Conservation (phyloP, 2,888 invertebrate species). For the Drosophila dives region DNA sequence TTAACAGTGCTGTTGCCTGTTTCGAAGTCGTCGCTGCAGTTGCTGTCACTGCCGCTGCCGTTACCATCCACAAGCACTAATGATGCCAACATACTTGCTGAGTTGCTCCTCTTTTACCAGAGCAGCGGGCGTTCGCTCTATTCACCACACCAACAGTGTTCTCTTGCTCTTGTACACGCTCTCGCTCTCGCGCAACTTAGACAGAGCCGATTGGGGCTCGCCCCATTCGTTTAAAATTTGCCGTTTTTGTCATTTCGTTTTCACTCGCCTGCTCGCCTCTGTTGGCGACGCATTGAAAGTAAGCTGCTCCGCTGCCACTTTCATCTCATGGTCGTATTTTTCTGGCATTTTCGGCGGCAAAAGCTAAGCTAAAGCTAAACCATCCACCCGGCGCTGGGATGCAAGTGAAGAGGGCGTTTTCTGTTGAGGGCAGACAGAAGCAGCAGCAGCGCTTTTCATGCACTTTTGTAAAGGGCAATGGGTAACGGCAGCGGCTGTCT, state of each 20-base stretch:
- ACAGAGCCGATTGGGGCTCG: slow-evolving; percentile 19
- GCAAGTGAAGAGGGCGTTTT: slow-evolving; percentile 32
- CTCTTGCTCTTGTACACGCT: slow-evolving; percentile 2
- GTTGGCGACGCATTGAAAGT: slow-evolving; percentile 27
- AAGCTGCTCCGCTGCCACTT: background rate
- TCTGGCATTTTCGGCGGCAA: slow-evolving; percentile 64
- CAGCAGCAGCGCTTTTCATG: slow-evolving; percentile 43
- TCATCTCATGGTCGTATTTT: slow-evolving; percentile 60
- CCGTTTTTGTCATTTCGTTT: slow-evolving; percentile 61
- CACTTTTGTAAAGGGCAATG: slow-evolving; percentile 70
- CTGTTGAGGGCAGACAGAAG: slow-evolving; percentile 31
- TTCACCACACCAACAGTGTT: slow-evolving; percentile 36
- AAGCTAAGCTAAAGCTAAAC: slow-evolving; percentile 36
- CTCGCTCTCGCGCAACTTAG: slow-evolving; percentile 11
- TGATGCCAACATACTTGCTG: slow-evolving; percentile 20
- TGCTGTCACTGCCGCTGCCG: slow-evolving; percentile 30
- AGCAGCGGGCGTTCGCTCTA: slow-evolving; percentile 5
- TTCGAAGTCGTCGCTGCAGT: slow-evolving; percentile 21
- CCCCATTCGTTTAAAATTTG: slow-evolving; percentile 48
- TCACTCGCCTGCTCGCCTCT: slow-evolving; percentile 56
- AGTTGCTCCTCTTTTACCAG: slow-evolving; percentile 50
- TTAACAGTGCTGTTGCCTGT: slow-evolving; percentile 20
- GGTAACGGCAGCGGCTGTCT: slow-evolving; percentile 42
- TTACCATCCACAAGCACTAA: slow-evolving; percentile 1
- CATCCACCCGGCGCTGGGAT: slow-evolving; percentile 19